Percentiles rank a stretch among this genome's conserved stretches.
Conservation (phyloP, 1,140 invertebrate genomes). For the Scaptodrosophila lebanonensis region DNA sequence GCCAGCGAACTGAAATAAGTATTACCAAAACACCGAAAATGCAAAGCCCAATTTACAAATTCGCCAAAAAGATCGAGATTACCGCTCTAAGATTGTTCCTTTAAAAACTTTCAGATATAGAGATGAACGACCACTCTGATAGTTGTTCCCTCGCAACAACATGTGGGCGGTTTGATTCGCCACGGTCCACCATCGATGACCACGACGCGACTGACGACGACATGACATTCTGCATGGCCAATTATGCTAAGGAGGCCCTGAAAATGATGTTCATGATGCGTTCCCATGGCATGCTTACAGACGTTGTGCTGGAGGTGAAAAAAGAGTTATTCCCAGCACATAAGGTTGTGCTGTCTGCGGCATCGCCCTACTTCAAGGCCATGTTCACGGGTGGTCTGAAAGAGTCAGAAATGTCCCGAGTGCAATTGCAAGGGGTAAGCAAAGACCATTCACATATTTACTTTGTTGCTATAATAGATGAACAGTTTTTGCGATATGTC, state of each 20-base stretch:
- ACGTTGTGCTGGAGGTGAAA: conserved; percentile 91
- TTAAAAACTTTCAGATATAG: conserved; percentile 31
- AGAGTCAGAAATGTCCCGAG: conserved; percentile 90
- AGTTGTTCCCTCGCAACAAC: conserved; percentile 42
- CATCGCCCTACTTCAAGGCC: conserved; percentile 97
- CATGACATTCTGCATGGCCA: conserved; percentile 91
- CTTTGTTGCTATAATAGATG: conserved; percentile 56
- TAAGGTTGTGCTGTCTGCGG: conserved; percentile 93
- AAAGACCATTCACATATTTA: conserved; percentile 14
- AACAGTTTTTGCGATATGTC: conserved; percentile 45
- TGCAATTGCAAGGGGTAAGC: conserved; percentile 89
- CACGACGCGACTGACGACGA: conserved; percentile 78
- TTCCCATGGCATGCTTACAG: conserved; percentile 92
- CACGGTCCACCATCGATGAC: conserved; percentile 54
- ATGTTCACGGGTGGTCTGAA: conserved; percentile 94
- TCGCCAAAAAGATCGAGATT: not conserved
- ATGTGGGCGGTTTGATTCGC: conserved; percentile 41
- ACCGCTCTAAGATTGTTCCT: not conserved
- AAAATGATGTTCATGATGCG: conserved; percentile 94
- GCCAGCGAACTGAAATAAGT: too few relatives aligned
- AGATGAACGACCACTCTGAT: conserved; percentile 59
- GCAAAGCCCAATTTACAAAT: too few relatives aligned
- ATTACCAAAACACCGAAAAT: too few relatives aligned
- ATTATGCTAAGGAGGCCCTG: conserved; percentile 90
- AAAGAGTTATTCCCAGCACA: conserved; percentile 92